Evolutionary conservation across 1,140 invertebrate species (phyloP).

Genomic region (Trichonephila inaurata): DNA sequence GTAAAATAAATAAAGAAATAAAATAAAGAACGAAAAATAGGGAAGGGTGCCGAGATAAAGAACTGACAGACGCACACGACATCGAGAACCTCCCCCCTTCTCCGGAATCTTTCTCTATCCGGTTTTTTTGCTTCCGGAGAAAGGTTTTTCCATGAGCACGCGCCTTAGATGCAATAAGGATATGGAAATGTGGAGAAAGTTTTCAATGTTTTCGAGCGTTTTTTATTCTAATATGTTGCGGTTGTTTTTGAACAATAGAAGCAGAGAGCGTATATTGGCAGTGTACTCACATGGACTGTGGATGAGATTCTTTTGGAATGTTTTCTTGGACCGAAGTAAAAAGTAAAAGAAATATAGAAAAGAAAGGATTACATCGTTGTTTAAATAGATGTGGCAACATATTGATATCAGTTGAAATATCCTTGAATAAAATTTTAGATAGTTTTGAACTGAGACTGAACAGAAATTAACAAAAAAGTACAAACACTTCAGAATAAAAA

Average conservation of each 20-base stretch:
- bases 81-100: constrained; percentile 25
- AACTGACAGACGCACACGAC: constrained; percentile 68
- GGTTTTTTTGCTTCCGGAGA: neutral
- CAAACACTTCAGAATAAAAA: too few relatives aligned
- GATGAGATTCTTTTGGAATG: neutral
- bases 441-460: too few relatives aligned
- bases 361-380: neutral
- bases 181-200: constrained; percentile 58
- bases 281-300: neutral
- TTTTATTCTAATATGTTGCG: constrained; percentile 65
- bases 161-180: constrained; percentile 49
- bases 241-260: constrained; percentile 19
- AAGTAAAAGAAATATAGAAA: neutral
- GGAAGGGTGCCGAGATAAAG: constrained; percentile 53
- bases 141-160: constrained; percentile 11
- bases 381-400: too few relatives aligned
- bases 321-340: neutral
- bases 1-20: constrained; percentile 74
- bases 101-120: neutral
- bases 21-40: constrained; percentile 34
- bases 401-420: too few relatives aligned
- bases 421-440: too few relatives aligned
- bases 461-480: too few relatives aligned
- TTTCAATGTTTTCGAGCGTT: constrained; percentile 57
- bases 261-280: neutral